Evolutionary conservation across 2,888 invertebrate genomes (phyloP).

Genomic region (Limnephilus lunatus): DNA sequence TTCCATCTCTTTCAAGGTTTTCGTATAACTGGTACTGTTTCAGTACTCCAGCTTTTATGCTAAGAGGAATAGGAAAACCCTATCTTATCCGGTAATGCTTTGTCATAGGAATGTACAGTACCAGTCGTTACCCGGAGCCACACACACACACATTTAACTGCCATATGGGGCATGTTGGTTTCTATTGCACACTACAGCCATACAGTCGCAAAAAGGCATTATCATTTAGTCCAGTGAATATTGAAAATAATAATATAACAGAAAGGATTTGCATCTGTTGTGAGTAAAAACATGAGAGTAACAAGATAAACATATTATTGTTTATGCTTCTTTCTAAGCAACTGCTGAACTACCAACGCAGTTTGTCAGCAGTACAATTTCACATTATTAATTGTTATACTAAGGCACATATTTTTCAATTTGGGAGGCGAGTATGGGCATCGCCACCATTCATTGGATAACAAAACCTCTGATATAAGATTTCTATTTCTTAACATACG

Average conservation of each 20-base stretch:
- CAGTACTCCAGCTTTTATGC: slow-evolving; percentile 43
- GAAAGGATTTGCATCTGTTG: not conserved
- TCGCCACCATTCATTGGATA: too few relatives aligned
- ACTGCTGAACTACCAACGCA: too few relatives aligned
- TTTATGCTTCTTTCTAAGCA: too few relatives aligned
- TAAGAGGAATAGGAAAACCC: slow-evolving; percentile 35
- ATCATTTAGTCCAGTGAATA: not conserved
- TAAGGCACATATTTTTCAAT: too few relatives aligned
- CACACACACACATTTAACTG: not conserved
- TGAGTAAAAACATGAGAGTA: not conserved
- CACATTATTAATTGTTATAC: too few relatives aligned
- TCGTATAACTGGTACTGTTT: not conserved
- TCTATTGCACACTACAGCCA: not conserved
- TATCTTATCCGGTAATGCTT: slow-evolving; percentile 35
- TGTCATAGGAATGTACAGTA: slow-evolving; percentile 31
- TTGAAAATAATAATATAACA: not conserved
- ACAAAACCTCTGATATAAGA: too few relatives aligned
- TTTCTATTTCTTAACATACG: too few relatives aligned
- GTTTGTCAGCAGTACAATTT: too few relatives aligned
- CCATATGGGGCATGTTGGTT: not conserved
- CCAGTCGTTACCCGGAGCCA: not conserved
- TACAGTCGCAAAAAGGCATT: not conserved
- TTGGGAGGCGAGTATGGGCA: too few relatives aligned
- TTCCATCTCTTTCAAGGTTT: not conserved
- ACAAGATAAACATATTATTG: too few relatives aligned